Base-by-base conservation (phyloP, 1,140 invertebrate species). In the Oncopeltus fasciatus region DNA sequence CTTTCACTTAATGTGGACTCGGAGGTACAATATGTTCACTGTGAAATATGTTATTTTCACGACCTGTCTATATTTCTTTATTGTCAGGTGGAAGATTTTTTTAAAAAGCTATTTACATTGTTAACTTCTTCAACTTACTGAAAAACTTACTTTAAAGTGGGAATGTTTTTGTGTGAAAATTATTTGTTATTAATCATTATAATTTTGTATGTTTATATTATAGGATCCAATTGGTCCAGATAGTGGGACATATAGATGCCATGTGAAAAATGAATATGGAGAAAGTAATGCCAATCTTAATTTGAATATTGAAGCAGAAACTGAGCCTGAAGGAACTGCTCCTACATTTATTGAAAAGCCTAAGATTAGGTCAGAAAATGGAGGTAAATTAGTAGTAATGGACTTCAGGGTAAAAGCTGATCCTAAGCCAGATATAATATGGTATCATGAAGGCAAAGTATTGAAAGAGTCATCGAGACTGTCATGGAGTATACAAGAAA, bases 261-360 rank as follows among this genome's bases (percentile, higher is more conserved):
- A 95, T 73, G 93, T 97, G 11, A 85, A 91, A 74, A 99, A 99
- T 74, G 92, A 95, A 74, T 89, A 86, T 72, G 96, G 96, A 58
- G 95, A 98, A 78, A 94, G 92, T 66, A 98, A 97, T 74, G 96
- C 96, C 44, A 98, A 98, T 76, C 80, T 99, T 5, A 98, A 96
- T 72, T 77, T 99, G 53, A 99, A 99, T 74, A 98, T 99, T 72
- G 92, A 96, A 77, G 91, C 90, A 12, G 91, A 92, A 70, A 85
- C 88, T 1, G 90, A 93, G 74, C 86, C 85, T 1, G 88, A 92
- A 74, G 93, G 93, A 16, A 88, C 93, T 70, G 92, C 94, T 14
- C 96, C 96, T 59, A 95, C 90, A n/a, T 99, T 99, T 74, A 84
- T 95, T 44, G 94, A 97, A 73, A 99, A 99, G 75, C 96, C 96